Percentiles rank a stretch among this genome's conserved stretches.
Evolutionary conservation across 2,888 invertebrate genomes (phyloP).

Genomic region (Scaptomyza tumidula): DNA sequence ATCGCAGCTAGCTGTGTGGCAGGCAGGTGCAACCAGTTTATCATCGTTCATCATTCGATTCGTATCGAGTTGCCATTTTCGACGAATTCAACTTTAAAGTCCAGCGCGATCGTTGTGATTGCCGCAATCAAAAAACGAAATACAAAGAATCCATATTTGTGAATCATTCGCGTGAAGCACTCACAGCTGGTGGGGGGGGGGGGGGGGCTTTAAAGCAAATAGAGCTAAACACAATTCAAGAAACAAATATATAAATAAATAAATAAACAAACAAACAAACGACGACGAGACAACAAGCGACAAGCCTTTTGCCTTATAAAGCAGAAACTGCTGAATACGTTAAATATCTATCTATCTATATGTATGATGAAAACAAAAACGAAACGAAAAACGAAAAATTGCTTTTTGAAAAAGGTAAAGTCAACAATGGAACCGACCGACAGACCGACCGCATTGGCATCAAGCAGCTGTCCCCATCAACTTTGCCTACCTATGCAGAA

Average conservation of each 20-base stretch:
- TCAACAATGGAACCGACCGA: conserved; percentile 45
- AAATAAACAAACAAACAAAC: conserved; percentile 14
- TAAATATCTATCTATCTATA: conserved; percentile 9
- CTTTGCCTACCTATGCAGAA: conserved; percentile 77
- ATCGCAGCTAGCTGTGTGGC: conserved; percentile 25
- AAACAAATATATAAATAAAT: conserved; percentile 51
- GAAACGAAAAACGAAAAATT: conserved; percentile 39
- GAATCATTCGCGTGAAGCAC: conserved; percentile 46
- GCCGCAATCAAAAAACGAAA: conserved; percentile 36
- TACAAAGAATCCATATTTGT: conserved; percentile 47
- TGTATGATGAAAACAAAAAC: conserved; percentile 49
- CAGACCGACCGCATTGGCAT: conserved; percentile 15
- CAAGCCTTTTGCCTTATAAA: conserved; percentile 69
- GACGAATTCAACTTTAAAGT: conserved; percentile 41
- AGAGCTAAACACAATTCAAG: conserved; percentile 59
- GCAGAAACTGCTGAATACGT: conserved; percentile 54
- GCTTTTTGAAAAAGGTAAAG: conserved; percentile 62
- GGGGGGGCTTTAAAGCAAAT: conserved; percentile 63
- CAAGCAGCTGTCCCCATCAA: conserved; percentile 59
- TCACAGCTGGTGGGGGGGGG: conserved; percentile 27
- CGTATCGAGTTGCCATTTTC: conserved; percentile 46
- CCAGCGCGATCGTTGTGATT: conserved; percentile 19
- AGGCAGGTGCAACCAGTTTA: conserved; percentile 65
- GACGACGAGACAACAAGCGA: conserved; percentile 13
- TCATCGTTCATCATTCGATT: conserved; percentile 25